Base-by-base conservation (phyloP, 1,140 invertebrate genomes). In the Neelides sp. region DNA sequence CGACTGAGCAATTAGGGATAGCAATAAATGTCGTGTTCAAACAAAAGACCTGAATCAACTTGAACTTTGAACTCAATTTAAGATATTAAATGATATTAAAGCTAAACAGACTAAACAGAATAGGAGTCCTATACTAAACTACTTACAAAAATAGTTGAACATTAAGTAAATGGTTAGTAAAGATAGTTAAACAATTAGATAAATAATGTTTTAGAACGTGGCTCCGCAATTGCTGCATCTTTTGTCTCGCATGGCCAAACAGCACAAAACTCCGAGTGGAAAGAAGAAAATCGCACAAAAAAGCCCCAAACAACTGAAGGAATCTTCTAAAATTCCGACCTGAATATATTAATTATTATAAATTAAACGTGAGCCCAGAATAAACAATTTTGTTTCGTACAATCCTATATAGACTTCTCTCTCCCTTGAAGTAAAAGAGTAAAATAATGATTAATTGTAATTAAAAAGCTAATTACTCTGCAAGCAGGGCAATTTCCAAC, bases 261-360 rank as follows among this genome's bases (percentile, higher is more conserved):
- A 90, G 65, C 82, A 87, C 1, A 89, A 65, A 53, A 90, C 78
- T 41, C 86, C 85, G 22, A 88, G 36, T 0, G 86, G 86, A 61
- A 90, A 90, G 67, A 85, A 88, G 26, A 85, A 69, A 52, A 91
- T 85, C 15, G 85, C 85, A 68, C 85, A 88, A 12, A 82, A 68
- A 17, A 90, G 72, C 49, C 84, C 86, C 8, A 84, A 68, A 62
- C 82, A 85, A 1, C 83, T 83, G 63, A 79, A 85, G 65, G 86
- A 83, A 64, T 89, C 85, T 69, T 88, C 83, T 26, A 90, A 67
- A 26, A 85, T 74, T 17, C 85, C 86, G 48, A 87, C 68, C 78
- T 80, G 58, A 32, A 63, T 28, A 4, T 54, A 32, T 55, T 54
- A n/a, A n/a, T n/a, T n/a, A n/a, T n/a, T n/a, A n/a, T 57, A 51